Base-by-base conservation (phyloP, 1,140 invertebrate genomes). In the Dinothrombium tinctorium region DNA sequence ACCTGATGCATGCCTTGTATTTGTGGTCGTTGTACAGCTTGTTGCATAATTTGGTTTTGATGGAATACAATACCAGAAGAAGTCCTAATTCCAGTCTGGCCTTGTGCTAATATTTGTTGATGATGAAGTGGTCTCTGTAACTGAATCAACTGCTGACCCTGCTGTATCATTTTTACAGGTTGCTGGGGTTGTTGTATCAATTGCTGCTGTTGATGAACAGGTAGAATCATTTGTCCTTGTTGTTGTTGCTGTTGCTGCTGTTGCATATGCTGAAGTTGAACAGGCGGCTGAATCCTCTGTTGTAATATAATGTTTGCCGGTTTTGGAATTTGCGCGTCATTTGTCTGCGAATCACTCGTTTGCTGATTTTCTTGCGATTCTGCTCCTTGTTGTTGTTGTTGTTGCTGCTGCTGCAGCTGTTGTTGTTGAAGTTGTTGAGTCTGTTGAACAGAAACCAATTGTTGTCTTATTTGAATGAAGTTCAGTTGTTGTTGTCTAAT, bases 161-260 rank as follows among this genome's bases (percentile, higher is more conserved):
- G 62, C n/a, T 60, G 53, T 9, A 42, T 14, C 14, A 36, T 36
- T 36, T 14, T 17, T 20, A 19, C 14, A 36, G 69, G 67, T 43
- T 64, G 62, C 25, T 48, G 64, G 46, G 49, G 60, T 55, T 58
- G 60, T 14, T 61, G 61, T 3, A 59, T 40, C 15, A 52, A 50
- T 2, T 63, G 58, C 7, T 66, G 60, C 2, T 61, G 55, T 12
- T 62, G 62, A 1, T 63, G 60, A 2, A 62, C 58, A 32, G 67
- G 58, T 42, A 50, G 40, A 33, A 55, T 52, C 20, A 61, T 59
- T 21, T 58, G 60, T 26, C 37, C 41, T 54, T 65, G 56, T 21
- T 67, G 60, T 4, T 62, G 56, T 42, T 67, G 65, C 24, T 68
- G 49, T 4, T 63, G 39, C 3, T 72, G 53, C 44, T 68, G 69